Conservation (phyloP, 1,140 invertebrate species). For the Helicoverpa armigera region DNA sequence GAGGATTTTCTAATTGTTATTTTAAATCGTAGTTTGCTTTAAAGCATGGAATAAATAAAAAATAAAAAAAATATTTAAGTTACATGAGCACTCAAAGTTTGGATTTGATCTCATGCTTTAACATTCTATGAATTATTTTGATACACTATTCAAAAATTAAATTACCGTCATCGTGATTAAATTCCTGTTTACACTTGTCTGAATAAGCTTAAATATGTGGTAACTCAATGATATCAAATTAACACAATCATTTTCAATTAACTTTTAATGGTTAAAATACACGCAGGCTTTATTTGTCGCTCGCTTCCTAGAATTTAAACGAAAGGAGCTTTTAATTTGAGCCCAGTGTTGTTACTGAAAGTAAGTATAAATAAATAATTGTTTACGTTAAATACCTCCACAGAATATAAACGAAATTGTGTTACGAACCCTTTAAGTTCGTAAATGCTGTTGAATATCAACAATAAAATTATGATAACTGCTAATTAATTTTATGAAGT, state of each 20-base stretch:
- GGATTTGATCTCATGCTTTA: too few relatives aligned
- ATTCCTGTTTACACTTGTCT: neutral
- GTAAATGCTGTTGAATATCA: too few relatives aligned
- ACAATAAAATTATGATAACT: neutral
- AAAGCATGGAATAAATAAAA: too few relatives aligned
- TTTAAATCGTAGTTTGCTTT: too few relatives aligned
- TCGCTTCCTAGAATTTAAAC: slow-evolving; percentile 12
- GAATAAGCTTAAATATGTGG: slow-evolving; percentile 10
- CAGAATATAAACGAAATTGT: neutral
- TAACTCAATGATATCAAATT: slow-evolving; percentile 12
- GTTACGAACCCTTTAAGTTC: too few relatives aligned
- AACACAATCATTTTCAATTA: slow-evolving; percentile 36
- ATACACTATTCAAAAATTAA: neutral
- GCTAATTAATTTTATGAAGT: neutral
- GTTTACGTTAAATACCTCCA: slow-evolving; percentile 1
- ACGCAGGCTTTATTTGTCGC: slow-evolving; percentile 8
- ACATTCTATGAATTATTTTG: neutral
- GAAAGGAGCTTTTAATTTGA: slow-evolving; percentile 25
- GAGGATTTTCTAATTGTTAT: too few relatives aligned
- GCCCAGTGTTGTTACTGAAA: slow-evolving; percentile 4
- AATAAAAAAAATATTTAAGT: too few relatives aligned
- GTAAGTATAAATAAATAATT: slow-evolving; percentile 13
- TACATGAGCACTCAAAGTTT: too few relatives aligned
- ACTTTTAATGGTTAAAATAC: slow-evolving; percentile 10
- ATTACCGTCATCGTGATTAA: neutral